Evolutionary conservation across 2,797 vertebrate species (phyloP).

Genomic region (Bryconaethiops microstoma): DNA sequence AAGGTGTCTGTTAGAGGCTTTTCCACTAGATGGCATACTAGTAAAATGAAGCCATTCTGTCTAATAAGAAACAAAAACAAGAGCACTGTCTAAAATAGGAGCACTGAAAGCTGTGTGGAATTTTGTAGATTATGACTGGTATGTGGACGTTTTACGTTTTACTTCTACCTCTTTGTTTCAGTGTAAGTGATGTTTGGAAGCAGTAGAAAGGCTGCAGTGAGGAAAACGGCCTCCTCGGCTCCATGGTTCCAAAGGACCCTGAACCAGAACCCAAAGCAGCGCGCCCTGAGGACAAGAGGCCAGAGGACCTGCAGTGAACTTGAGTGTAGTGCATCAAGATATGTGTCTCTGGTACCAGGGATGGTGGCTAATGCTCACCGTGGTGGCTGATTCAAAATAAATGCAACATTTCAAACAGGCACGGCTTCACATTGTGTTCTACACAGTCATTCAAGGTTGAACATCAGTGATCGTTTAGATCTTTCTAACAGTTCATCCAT

Average conservation of each 20-base stretch:
- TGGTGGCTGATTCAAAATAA: slow-evolving; percentile 3
- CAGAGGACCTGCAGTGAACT: background rate
- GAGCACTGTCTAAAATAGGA: no score
- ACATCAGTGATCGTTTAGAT: no score
- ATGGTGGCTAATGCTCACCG: background rate
- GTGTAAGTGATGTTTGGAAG: slow-evolving; percentile 21
- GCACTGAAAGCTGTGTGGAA: background rate
- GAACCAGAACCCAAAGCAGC: background rate
- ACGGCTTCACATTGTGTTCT: background rate
- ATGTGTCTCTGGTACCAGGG: background rate
- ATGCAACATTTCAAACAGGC: background rate
- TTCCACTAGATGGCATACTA: slow-evolving; percentile 30
- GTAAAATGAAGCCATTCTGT: background rate
- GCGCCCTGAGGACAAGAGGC: background rate
- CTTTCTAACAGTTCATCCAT: no score
- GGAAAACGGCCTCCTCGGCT: background rate
- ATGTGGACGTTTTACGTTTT: background rate
- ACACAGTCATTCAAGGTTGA: background rate
- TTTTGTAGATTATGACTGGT: background rate
- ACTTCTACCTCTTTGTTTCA: slow-evolving; percentile 23
- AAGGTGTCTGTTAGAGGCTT: background rate
- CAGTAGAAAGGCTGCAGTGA: background rate
- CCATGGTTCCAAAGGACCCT: background rate
- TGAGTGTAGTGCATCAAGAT: background rate
- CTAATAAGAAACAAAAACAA: background rate